phyloP scores from a whole-genome alignment of 1,140 invertebrate species.

The Palaemon carinicauda region DNA sequence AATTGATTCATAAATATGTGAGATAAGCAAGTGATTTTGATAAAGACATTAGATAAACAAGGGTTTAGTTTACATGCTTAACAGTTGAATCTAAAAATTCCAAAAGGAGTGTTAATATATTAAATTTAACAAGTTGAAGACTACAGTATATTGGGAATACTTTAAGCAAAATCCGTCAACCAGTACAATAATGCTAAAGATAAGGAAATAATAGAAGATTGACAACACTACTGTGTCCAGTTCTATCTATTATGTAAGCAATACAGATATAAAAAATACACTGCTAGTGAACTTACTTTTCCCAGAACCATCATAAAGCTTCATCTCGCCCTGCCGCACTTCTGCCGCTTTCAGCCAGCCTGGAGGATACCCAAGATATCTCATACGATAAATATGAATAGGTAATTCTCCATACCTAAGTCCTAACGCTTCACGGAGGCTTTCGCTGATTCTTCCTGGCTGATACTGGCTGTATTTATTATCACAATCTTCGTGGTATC shows the following conservation, averaged over 20 bases:
- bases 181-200: too few relatives aligned
- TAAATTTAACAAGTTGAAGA: too few relatives aligned
- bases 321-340: conserved; percentile 64
- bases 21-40: too few relatives aligned
- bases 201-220: too few relatives aligned
- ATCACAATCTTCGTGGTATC: conserved; percentile 61
- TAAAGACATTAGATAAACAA: too few relatives aligned
- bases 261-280: background rate
- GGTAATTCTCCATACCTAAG: conserved; percentile 66
- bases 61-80: too few relatives aligned
- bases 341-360: conserved; percentile 67
- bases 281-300: conserved; percentile 53
- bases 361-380: conserved; percentile 69
- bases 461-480: conserved; percentile 63
- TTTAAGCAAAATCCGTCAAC: too few relatives aligned
- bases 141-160: too few relatives aligned
- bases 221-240: background rate
- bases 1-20: too few relatives aligned
- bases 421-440: conserved; percentile 65
- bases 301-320: conserved; percentile 66
- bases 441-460: conserved; percentile 65
- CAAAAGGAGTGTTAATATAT: too few relatives aligned
- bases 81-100: too few relatives aligned
- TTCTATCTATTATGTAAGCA: too few relatives aligned
- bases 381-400: conserved; percentile 68